A percentile compares a stretch with the other conserved stretches of the same genome.
phyloP scores from a whole-genome alignment of 2,888 invertebrate genomes.

The Blera fallax region DNA sequence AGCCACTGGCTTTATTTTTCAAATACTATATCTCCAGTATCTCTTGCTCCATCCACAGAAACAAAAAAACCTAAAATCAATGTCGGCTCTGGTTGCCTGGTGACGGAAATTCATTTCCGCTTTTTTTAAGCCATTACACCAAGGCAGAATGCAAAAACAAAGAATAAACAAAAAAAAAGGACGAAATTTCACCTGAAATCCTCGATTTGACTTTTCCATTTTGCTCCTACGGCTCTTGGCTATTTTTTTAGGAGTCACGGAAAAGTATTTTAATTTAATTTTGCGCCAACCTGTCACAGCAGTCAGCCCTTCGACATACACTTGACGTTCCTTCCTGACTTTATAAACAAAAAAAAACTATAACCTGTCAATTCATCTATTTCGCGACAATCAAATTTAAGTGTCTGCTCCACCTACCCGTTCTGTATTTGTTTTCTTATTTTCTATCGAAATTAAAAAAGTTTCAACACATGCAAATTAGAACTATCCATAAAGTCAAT shows the following conservation, averaged over 20 bases:
- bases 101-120: background rate
- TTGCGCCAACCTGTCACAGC: background rate
- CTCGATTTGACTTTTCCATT: background rate
- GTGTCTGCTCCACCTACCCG: background rate
- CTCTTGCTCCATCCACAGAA: background rate
- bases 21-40: background rate
- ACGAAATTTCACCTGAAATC: background rate
- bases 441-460: conserved; percentile 10
- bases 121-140: background rate
- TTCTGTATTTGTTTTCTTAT: background rate
- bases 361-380: background rate
- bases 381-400: background rate
- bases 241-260: background rate
- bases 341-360: background rate
- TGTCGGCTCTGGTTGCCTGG: background rate
- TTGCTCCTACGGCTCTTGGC: background rate
- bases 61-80: background rate
- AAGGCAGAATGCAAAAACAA: background rate
- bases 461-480: background rate
- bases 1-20: background rate
- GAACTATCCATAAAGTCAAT: background rate
- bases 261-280: background rate
- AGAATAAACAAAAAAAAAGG: background rate
- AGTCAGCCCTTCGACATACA: background rate
- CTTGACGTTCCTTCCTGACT: background rate